Percentiles rank a stretch among this genome's conserved stretches.
Evolutionary conservation across 2,888 invertebrate species (phyloP).

Genomic region (Drosophila hawaiiensis): DNA sequence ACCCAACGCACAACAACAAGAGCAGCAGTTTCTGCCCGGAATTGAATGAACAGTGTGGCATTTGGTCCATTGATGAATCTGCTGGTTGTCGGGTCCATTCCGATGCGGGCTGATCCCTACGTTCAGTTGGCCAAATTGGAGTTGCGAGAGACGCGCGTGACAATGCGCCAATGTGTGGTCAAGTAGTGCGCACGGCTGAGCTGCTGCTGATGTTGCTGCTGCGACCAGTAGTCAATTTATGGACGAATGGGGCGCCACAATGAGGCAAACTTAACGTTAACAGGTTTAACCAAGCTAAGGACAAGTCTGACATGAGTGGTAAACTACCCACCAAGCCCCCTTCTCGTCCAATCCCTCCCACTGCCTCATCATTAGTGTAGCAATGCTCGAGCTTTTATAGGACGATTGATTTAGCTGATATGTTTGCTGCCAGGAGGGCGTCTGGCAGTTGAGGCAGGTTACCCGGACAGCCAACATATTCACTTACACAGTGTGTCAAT

Average conservation of each 20-base stretch:
- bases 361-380: slow-evolving; percentile 52
- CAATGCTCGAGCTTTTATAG: slow-evolving; percentile 35
- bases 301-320: slow-evolving; percentile 68
- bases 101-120: not conserved
- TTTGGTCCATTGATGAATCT: slow-evolving; percentile 76
- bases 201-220: slow-evolving; percentile 37
- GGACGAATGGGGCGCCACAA: slow-evolving; percentile 57
- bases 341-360: not conserved
- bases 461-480: slow-evolving; percentile 7
- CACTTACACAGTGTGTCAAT: slow-evolving; percentile 4
- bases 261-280: slow-evolving; percentile 73
- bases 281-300: slow-evolving; percentile 78
- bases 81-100: slow-evolving; percentile 49
- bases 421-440: not conserved
- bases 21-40: slow-evolving; percentile 8
- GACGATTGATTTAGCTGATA: slow-evolving; percentile 50
- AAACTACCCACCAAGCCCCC: slow-evolving; percentile 11
- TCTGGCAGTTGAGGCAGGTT: slow-evolving; percentile 1
- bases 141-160: slow-evolving; percentile 59
- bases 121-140: not conserved
- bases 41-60: slow-evolving; percentile 50
- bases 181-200: slow-evolving; percentile 78
- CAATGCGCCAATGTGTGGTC: slow-evolving; percentile 79
- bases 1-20: slow-evolving; percentile 58
- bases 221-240: slow-evolving; percentile 68